Evolutionary conservation across 2,113 vertebrate genomes (phyloP), one percentile per base, ranked within the genome.

Genomic region (Theristicus caerulescens): DNA sequence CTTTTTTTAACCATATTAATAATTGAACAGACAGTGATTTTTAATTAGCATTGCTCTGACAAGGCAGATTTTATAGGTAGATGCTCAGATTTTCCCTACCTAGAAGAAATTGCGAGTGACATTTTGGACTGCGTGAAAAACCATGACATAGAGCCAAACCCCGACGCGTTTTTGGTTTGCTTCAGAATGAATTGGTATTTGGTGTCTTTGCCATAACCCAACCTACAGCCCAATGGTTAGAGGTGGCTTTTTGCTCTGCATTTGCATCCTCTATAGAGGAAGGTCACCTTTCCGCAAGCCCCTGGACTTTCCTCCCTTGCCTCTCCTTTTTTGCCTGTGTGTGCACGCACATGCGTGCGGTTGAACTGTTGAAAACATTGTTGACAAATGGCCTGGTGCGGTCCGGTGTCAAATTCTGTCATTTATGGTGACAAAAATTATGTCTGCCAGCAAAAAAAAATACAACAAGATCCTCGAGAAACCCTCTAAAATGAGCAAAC

Each of bases 321-420:
- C 19, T 80, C 46, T 49, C 34, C 51, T 29, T 14, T 47, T 55
- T 3, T 42, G 76, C 73, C 51, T 58, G 79, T 9, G 65, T 42
- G 55, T 42, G 76, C 32, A 12, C 16, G 78, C 83, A 96, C 82
- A 78, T 7, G 31, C 82, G 9, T 96, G 97, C 7, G 87, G 96
- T 90, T 82, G 84, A 80, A 25, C 96, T 97, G 97, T 73, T 97
- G 96, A 97, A 95, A 97, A 95, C 4, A 7, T 24, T 95, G 95
- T 88, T 97, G 94, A 96, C 87, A 96, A 97, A 96, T 49, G 93
- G 95, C 95, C 94, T 96, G 93, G 89, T 73, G 93, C 25, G 15
- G 77, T 19, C 38, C 2, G 49, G 95, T 93, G 89, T 97, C 96
- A 82, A 61, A 80, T 95, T 96, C 86, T 66, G 27, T 58, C 89